Percentiles rank a stretch among this genome's conserved stretches.
Evolutionary conservation across 1,140 invertebrate genomes (phyloP).

Genomic region (Drosophila cardini): DNA sequence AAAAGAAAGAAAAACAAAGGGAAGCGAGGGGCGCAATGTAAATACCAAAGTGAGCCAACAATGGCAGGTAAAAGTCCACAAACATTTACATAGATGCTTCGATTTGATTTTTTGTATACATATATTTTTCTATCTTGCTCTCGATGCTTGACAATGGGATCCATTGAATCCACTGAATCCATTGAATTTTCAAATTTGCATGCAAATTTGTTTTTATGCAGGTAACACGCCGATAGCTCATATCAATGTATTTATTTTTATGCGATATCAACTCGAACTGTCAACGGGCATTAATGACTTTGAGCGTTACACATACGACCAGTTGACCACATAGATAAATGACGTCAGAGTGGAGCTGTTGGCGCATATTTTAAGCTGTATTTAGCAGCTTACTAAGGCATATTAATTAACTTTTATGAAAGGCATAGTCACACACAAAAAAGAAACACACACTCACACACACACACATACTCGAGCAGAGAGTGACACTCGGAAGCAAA

Average conservation of each 20-base stretch:
- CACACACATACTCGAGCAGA: background rate
- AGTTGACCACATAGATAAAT: constrained; percentile 47
- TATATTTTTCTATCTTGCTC: constrained; percentile 51
- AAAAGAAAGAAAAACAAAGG: constrained; percentile 3
- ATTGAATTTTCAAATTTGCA: constrained; percentile 65
- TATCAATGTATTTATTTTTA: constrained; percentile 27
- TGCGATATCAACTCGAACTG: constrained; percentile 44
- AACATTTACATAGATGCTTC: constrained; percentile 73
- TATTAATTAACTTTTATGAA: constrained; percentile 83
- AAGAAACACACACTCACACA: background rate
- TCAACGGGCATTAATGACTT: constrained; percentile 48
- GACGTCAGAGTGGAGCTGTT: constrained; percentile 49
- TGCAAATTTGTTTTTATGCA: constrained; percentile 73
- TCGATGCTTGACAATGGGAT: constrained; percentile 63
- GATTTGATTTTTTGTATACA: constrained; percentile 70
- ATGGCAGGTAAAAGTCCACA: constrained; percentile 66
- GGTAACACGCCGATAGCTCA: constrained; percentile 62
- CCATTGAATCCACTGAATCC: constrained; percentile 7
- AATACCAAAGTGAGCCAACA: constrained; percentile 48
- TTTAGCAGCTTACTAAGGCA: constrained; percentile 75
- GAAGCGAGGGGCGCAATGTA: constrained; percentile 15
- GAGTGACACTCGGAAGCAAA: background rate
- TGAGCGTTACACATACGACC: constrained; percentile 62
- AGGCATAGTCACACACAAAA: constrained; percentile 13
- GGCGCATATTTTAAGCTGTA: constrained; percentile 72